phyloP scores from a whole-genome alignment of 1,140 invertebrate species.

The Dendroctonus valens region DNA sequence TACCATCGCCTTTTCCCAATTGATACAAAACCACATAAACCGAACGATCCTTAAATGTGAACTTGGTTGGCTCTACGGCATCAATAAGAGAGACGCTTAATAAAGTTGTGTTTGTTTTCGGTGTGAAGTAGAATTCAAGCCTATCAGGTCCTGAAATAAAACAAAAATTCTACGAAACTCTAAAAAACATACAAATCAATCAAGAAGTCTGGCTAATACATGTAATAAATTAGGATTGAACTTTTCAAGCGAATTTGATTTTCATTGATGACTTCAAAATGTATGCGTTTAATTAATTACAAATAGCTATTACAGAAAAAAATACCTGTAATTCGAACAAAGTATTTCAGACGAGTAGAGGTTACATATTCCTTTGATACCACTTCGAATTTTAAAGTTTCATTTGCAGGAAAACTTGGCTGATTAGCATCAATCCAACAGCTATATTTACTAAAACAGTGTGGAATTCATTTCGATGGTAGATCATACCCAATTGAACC shows the following conservation, averaged over 20 bases:
- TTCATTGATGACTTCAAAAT: too few relatives aligned
- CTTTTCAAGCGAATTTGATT: too few relatives aligned
- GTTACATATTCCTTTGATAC: not conserved
- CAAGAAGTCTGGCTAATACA: slow-evolving; percentile 36
- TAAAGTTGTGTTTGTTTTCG: slow-evolving; percentile 36
- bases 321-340: slow-evolving; percentile 32
- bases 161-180: slow-evolving; percentile 20
- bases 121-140: slow-evolving; percentile 41
- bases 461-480: not conserved
- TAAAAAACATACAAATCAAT: slow-evolving; percentile 33
- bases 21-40: slow-evolving; percentile 42
- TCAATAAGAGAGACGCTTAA: slow-evolving; percentile 39
- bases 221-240: too few relatives aligned
- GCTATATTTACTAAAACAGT: not conserved
- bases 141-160: slow-evolving; percentile 41
- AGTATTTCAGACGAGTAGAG: not conserved
- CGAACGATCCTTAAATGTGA: slow-evolving; percentile 35
- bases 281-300: too few relatives aligned
- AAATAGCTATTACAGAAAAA: too few relatives aligned
- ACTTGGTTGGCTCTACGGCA: slow-evolving; percentile 25
- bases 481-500: not conserved
- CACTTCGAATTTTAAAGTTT: not conserved
- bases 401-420: not conserved
- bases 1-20: slow-evolving; percentile 37
- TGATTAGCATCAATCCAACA: not conserved